Evolutionary conservation across 2,888 invertebrate species (phyloP).

Genomic region (Nebria salina): DNA sequence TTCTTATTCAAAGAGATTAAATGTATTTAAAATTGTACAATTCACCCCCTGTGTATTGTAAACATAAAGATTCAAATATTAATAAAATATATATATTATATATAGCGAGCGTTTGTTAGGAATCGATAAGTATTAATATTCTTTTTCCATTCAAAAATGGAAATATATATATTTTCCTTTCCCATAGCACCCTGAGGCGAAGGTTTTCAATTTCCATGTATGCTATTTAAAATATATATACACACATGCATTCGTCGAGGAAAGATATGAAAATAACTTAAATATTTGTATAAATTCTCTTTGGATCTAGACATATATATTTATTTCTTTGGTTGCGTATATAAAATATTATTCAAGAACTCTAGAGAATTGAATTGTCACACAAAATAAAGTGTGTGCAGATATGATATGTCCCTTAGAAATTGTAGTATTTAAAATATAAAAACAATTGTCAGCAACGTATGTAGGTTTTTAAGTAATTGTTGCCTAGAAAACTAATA

Average conservation of each 20-base stretch:
- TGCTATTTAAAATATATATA: not conserved
- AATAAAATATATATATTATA: not conserved
- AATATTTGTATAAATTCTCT: not conserved
- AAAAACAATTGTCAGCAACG: too few species aligned
- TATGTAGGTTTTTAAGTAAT: too few species aligned
- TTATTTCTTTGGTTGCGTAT: not conserved
- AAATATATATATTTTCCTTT: not conserved
- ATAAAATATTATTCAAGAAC: not conserved
- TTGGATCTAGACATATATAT: not conserved
- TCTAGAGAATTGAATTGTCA: too few species aligned
- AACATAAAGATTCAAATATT: not conserved
- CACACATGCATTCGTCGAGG: not conserved
- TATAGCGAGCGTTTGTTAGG: not conserved
- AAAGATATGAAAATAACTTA: slow-evolving; percentile 1
- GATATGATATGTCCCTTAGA: too few species aligned
- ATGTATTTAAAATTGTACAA: not conserved
- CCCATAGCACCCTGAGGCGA: not conserved
- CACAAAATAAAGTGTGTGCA: too few species aligned
- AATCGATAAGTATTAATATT: not conserved
- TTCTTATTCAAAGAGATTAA: too few species aligned
- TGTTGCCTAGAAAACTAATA: too few species aligned
- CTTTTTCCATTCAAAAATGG: not conserved
- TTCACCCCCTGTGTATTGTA: not conserved
- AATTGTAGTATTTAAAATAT: too few species aligned
- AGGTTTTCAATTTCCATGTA: not conserved